These are phyloP conservation scores for Galleria mellonella DNA, from an alignment of 1,140 invertebrate species.

Conservation along the genomic window DNA sequence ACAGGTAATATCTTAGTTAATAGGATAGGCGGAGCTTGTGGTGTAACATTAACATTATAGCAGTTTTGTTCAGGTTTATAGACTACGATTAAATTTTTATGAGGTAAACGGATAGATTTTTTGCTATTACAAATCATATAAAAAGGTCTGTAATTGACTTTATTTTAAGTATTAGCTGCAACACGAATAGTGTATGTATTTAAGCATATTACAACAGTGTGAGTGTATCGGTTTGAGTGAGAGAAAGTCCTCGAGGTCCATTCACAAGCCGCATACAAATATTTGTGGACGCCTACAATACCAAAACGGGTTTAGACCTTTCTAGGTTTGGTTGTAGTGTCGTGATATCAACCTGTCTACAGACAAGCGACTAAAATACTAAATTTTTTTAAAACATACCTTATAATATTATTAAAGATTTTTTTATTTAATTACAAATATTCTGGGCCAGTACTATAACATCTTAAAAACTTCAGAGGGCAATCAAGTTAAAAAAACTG, in stretches of 20 bases:
- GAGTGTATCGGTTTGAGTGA: conserved; percentile 34
- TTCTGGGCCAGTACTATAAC: too few relatives aligned
- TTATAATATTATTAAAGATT: too few relatives aligned
- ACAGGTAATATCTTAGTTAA: too few relatives aligned
- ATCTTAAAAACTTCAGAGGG: too few relatives aligned
- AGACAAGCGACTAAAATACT: background rate
- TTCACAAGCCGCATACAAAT: conserved; percentile 71
- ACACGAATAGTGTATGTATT: conserved; percentile 4
- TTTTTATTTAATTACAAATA: too few relatives aligned
- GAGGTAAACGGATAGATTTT: too few relatives aligned
- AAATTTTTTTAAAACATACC: background rate
- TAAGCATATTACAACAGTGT: conserved; percentile 13
- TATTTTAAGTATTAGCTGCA: background rate
- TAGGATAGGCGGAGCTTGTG: too few relatives aligned
- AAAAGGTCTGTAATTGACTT: background rate
- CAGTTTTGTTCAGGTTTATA: too few relatives aligned
- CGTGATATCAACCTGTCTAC: conserved; percentile 13
- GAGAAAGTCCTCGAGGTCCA: conserved; percentile 66
- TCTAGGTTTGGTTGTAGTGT: conserved; percentile 36
- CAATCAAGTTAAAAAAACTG: too few relatives aligned
- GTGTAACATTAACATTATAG: too few relatives aligned
- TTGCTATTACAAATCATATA: too few relatives aligned
- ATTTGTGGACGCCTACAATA: conserved; percentile 64
- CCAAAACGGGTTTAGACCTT: conserved; percentile 66
- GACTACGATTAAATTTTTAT: too few relatives aligned